Conservation (phyloP, 2,888 invertebrate genomes). For the Timema cristinae region DNA sequence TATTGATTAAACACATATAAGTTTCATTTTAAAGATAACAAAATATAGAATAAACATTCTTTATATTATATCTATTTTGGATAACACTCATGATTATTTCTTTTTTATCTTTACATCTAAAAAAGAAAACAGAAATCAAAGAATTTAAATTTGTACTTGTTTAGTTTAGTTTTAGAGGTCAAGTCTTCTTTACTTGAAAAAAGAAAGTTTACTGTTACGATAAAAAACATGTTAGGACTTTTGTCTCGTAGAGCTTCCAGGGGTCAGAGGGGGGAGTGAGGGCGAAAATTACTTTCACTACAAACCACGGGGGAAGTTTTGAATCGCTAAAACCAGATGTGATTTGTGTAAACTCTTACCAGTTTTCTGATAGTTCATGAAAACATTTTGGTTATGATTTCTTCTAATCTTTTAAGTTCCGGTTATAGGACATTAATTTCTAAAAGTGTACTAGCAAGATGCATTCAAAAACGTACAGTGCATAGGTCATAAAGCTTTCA, state of each 20-base stretch:
- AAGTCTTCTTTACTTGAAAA: conserved; percentile 9
- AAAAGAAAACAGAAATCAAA: background rate
- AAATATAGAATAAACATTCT: conserved; percentile 17
- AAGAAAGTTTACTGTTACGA: background rate
- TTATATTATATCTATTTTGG: conserved; percentile 4
- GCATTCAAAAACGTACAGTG: too few relatives aligned
- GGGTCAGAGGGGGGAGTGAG: background rate
- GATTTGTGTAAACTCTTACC: too few relatives aligned
- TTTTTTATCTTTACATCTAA: background rate
- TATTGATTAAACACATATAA: too few relatives aligned
- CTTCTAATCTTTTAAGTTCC: too few relatives aligned
- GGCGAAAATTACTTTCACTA: background rate
- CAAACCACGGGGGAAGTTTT: background rate
- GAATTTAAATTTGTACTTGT: conserved; percentile 16
- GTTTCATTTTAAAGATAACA: conserved; percentile 9
- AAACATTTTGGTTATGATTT: too few relatives aligned
- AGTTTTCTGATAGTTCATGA: too few relatives aligned
- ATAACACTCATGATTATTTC: background rate
- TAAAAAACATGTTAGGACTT: background rate
- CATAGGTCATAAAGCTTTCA: too few relatives aligned
- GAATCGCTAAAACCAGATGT: too few relatives aligned
- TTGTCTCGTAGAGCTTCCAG: background rate
- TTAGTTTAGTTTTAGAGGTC: conserved; percentile 2
- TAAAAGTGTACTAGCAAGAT: too few relatives aligned
- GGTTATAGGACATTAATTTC: too few relatives aligned